Conservation (phyloP, 92 coral and sea anemone genomes). For the Epizoanthus illoricatus region DNA sequence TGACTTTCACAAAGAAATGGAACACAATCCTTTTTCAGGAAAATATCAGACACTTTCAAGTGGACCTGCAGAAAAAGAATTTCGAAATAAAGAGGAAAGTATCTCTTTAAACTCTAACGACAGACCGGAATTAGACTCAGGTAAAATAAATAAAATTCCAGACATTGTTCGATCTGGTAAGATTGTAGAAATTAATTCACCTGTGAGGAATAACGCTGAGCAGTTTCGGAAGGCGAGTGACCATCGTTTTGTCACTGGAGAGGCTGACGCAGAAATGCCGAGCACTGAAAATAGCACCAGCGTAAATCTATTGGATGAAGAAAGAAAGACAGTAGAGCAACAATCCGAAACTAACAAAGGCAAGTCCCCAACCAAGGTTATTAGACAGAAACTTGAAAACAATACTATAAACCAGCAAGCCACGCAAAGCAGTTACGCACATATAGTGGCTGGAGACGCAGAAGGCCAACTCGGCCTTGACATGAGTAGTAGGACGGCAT, state of each 20-base stretch:
- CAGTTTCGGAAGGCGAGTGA: neutral
- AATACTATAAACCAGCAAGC: neutral
- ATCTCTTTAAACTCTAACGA: neutral
- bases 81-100: neutral
- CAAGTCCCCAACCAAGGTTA: neutral
- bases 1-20: neutral
- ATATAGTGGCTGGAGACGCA: neutral
- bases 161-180: neutral
- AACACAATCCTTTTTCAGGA: neutral
- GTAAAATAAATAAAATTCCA: neutral
- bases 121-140: neutral
- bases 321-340: neutral
- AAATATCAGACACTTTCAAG: neutral
- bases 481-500: neutral
- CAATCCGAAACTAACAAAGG: neutral
- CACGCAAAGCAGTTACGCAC: neutral
- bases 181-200: neutral
- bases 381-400: neutral
- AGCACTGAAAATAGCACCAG: neutral
- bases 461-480: neutral
- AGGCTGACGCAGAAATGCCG: conserved; percentile 9
- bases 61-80: conserved; percentile 4
- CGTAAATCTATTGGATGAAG: neutral
- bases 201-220: neutral
- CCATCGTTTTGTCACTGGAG: conserved; percentile 3